Base-by-base conservation (phyloP, 2,888 invertebrate species). In the Lepidonotus clava region DNA sequence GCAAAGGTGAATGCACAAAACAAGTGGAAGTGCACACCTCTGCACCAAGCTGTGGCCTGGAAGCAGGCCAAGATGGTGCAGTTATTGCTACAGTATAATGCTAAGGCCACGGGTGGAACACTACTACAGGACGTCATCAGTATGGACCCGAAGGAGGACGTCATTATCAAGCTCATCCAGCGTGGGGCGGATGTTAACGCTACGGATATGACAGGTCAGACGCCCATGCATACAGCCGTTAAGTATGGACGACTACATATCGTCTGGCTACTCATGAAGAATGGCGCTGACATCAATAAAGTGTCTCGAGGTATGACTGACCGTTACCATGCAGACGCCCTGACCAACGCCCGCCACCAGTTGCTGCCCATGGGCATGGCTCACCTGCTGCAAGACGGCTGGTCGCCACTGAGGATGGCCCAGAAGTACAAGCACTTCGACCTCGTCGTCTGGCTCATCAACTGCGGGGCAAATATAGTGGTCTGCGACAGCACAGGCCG, bases 381-480 rank as follows among this genome's bases (percentile, higher is more conserved):
- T 14, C 46, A 24, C 41, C 24, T 40, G 0, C 28, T 80, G 80
- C 80, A 80, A 32, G 80, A 80, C 28, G 80, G 80, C 80, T 80
- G 80, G 41, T 80, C 80, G 2, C 80, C 80, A 11, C 51, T 80
- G 41, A 40, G 80, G 51, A 24, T 80, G 28, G 80, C 80, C 11
- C 80, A 80, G 80, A 80, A 80, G 28, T 46, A 51, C 46, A 40
- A 41, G n/a, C 80, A 51, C 24, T 80, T 80, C 28, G 80, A 80
- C 28, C 24, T 80, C 0, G 80, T 80, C 5, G 46, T 80, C 14
- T 46, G 46, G 80, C 80, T 80, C 21, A 21, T 80, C 2, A 80
- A 80, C 18, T 80, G 24, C 34, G 51, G 80, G 1, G 80, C 80
- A 14, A 80, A 80, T 46, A 80, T 80, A 5, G 80, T 80, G 41